These are phyloP conservation scores for Drosophila burlai DNA, from an alignment of 1,140 invertebrate genomes.

Conservation along the genomic window DNA sequence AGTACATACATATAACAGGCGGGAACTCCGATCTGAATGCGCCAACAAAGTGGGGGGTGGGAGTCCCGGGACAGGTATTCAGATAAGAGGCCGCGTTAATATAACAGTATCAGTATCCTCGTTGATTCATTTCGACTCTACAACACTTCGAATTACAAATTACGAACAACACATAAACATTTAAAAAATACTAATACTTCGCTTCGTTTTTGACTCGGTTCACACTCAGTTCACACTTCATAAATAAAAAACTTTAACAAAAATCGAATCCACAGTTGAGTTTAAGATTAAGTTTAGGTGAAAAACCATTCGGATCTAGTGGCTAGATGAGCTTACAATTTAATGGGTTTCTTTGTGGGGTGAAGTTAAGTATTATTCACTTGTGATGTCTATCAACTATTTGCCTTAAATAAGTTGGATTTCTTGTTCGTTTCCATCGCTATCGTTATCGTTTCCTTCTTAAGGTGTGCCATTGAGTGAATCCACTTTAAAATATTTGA, in stretches of 20 bases:
- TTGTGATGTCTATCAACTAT: conserved; percentile 57
- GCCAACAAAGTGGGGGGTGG: background rate
- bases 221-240: conserved; percentile 33
- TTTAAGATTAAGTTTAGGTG: conserved; percentile 29
- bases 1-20: conserved; percentile 59
- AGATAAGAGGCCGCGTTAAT: conserved; percentile 33
- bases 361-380: conserved; percentile 38
- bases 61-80: background rate
- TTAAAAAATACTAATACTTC: conserved; percentile 56
- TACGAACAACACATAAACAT: conserved; percentile 64
- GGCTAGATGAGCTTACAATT: conserved; percentile 66
- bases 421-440: conserved; percentile 21
- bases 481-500: conserved; percentile 55
- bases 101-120: conserved; percentile 52
- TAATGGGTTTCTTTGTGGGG: conserved; percentile 46
- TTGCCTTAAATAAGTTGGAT: conserved; percentile 42
- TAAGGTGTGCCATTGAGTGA: conserved; percentile 57
- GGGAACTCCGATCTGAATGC: conserved; percentile 24
- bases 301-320: conserved; percentile 48
- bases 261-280: conserved; percentile 33
- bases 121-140: conserved; percentile 38
- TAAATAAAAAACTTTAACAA: conserved; percentile 47
- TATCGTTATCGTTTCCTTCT: conserved; percentile 22
- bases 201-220: conserved; percentile 20
- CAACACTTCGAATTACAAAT: conserved; percentile 57